These are phyloP conservation scores for Coleophora deauratella DNA, from an alignment of 2,888 invertebrate species.

Conservation along the genomic window DNA sequence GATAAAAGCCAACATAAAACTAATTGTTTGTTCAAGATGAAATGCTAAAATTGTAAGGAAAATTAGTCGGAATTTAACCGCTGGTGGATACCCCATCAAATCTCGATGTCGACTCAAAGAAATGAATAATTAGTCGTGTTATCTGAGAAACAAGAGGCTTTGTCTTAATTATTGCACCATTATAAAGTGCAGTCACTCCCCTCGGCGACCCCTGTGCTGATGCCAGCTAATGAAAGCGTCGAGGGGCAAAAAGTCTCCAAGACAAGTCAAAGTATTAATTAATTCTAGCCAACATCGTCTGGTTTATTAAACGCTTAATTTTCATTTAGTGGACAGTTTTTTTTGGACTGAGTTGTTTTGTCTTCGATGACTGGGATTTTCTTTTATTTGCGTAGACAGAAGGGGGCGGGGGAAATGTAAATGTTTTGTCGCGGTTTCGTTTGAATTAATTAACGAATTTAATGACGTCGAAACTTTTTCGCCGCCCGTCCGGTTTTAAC, in stretches of 20 bases:
- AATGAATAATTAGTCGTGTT: slow-evolving; percentile 63
- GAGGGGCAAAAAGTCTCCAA: slow-evolving; percentile 50
- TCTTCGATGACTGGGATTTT: slow-evolving; percentile 50
- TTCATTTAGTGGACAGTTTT: slow-evolving; percentile 54
- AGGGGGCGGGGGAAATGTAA: slow-evolving; percentile 56
- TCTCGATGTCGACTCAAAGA: slow-evolving; percentile 38
- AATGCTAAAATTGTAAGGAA: too few relatives aligned
- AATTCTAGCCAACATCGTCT: slow-evolving; percentile 51
- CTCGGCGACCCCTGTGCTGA: slow-evolving; percentile 46
- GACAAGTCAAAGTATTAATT: slow-evolving; percentile 63
- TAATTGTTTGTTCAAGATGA: too few relatives aligned
- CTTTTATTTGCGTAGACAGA: slow-evolving; percentile 49
- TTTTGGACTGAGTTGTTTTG: slow-evolving; percentile 26
- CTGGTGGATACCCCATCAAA: too few relatives aligned
- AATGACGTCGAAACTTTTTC: slow-evolving; percentile 68
- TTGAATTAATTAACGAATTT: slow-evolving; percentile 73
- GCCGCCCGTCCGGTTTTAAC: slow-evolving; percentile 57
- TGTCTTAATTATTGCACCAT: slow-evolving; percentile 69
- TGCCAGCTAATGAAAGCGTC: slow-evolving; percentile 46
- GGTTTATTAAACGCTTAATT: slow-evolving; percentile 67
- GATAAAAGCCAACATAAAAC: slow-evolving; percentile 8
- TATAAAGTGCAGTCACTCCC: slow-evolving; percentile 50
- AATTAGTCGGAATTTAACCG: neutral
- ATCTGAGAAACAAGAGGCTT: slow-evolving; percentile 55
- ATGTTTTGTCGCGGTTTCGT: slow-evolving; percentile 69